Evolutionary conservation across 2,888 invertebrate species (phyloP), one percentile per base, ranked within the genome.

Genomic region (Branchipolynoe longqiensis): DNA sequence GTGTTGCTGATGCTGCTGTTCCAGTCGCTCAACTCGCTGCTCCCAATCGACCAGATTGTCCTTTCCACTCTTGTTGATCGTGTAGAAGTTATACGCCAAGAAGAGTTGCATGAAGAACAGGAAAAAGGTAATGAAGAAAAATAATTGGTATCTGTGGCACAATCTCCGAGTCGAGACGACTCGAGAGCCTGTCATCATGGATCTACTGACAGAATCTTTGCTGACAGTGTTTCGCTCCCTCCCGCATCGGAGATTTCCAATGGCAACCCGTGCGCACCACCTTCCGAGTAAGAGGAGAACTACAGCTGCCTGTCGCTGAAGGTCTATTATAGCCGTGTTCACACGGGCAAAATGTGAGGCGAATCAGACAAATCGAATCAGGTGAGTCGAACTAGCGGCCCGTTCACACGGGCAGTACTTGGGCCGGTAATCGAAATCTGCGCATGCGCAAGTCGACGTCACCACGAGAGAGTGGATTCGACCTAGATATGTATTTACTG

Each of bases 101-200:
- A 78, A 48, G 25, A 78, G 78, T 28, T 78, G 78, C 48, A 78
- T 78, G 54, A 78, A 41, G 25, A 78, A 31, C n/a, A 78, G 48
- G 48, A 78, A 78, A 48, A 78, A 78, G 48, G 78, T 48, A 8
- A 78, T 78, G 54, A 78, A 78, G 54, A 78, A 78, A 28, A 78
- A 78, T 25, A 78, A 78, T 48, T 78, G 78, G 54, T 78, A 78
- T 28, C 78, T n/a, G 48, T 78, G 78, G 78, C 78, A 78, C 4
- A 78, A 48, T 78, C 78, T 78, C 3, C 78, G 78, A 41, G 78
- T 48, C 78, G 78, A 78, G 2, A 78, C 78, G 78, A 78, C 78
- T 41, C 78, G 41, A 54, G 78, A 78, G 78, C 78, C 28, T 78
- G 78, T 48, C 78, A 78, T 78, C 78, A 41, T 78, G 78, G 48